Base-by-base conservation (phyloP, 2,113 vertebrate species). In the Poicephalus gulielmi region DNA sequence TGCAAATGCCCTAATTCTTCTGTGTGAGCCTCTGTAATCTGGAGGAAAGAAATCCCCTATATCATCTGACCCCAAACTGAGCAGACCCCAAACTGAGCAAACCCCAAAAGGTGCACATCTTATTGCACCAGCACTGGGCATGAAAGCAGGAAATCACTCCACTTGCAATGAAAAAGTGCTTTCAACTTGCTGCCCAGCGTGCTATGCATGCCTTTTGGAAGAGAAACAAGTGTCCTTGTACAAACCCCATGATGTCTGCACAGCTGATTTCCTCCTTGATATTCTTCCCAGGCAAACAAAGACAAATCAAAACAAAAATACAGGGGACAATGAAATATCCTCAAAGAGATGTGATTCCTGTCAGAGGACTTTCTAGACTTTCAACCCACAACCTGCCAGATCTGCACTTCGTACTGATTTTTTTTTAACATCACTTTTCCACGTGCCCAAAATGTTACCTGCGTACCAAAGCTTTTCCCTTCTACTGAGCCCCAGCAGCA, bases 1-100 rank as follows among this genome's bases (percentile, higher is more conserved):
- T 94, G 94, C 76, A 93, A 97, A 95, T 82, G 43, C 52, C 49
- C 55, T 47, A 27, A 60, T 85, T 79, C 47, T 75, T 70, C 83
- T 53, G 11, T 41, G 60, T 55, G 50, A 86, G 39, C 17, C 24
- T 55, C 69, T 66, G 75, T 25, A 69, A 53, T 11, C 28, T 52
- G 47, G 16, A 63, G 35, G 52, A 74, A 91, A 28, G 17, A 74
- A 64, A 64, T 37, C 16, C 60, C 24, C 22, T 22, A 8, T n/a
- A 30, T 28, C 57, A 41, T 8, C 59, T 46, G 37, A 33, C n/a
- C 46, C 8, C 27, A 44, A 18, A 53, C 0, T 17, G 41, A 82
- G 15, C 35, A 37, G 37, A 33, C n/a, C 46, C 8, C 27, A 44
- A 18, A 53, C 0, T 17, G 41, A 82, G 15, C 35, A 86, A 39